phyloP scores from a whole-genome alignment of 2,888 invertebrate genomes.

The Tyria jacobaeae region DNA sequence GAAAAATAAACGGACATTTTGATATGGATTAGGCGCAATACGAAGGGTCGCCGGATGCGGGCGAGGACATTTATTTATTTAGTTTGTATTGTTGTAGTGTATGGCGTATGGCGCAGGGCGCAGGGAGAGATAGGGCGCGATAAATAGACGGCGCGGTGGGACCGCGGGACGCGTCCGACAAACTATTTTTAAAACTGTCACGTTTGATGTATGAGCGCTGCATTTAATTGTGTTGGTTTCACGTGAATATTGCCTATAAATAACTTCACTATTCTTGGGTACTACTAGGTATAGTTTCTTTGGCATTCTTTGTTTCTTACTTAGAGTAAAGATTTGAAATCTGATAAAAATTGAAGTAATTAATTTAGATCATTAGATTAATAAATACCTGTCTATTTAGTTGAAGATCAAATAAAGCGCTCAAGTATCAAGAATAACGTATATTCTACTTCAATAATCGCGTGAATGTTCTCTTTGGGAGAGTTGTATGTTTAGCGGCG shows the following conservation, averaged over 20 bases:
- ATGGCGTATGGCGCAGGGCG: no score
- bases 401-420: neutral
- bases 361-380: no score
- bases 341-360: no score
- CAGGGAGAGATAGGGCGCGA: constrained; percentile 80
- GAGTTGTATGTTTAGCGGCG: neutral
- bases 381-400: neutral
- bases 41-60: constrained; percentile 82
- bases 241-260: constrained; percentile 8
- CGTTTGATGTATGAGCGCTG: constrained; percentile 48
- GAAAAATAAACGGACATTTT: constrained; percentile 86
- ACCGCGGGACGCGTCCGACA: constrained; percentile 50
- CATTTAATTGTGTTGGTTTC: constrained; percentile 15
- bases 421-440: no score
- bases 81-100: constrained; percentile 65
- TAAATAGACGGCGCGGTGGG: constrained; percentile 77
- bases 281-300: neutral
- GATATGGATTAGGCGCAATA: constrained; percentile 70
- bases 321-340: no score
- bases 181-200: constrained; percentile 61
- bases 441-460: no score
- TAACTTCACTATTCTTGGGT: neutral
- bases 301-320: no score
- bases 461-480: neutral
- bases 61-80: constrained; percentile 78